Evolutionary conservation across 1,140 invertebrate species (phyloP).

Genomic region (Tenebrio molitor): DNA sequence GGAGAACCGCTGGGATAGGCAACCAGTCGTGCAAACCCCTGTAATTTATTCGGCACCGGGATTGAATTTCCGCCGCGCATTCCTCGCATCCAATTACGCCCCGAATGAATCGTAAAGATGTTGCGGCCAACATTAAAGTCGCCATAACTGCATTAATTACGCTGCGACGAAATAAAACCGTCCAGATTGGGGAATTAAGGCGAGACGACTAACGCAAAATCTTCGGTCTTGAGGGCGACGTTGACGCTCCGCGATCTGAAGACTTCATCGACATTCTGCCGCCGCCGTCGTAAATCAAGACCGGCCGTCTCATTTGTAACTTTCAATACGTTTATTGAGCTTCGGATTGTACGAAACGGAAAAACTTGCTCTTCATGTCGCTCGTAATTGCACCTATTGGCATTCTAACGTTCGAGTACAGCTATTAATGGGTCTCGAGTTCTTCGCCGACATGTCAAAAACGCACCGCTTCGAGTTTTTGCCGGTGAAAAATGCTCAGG

Average conservation of each 20-base stretch:
- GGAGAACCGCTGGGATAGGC: too few relatives aligned
- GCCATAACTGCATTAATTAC: too few relatives aligned
- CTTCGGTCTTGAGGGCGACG: neutral
- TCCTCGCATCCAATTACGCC: neutral
- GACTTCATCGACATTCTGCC: slow-evolving; percentile 2
- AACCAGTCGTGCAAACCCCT: too few relatives aligned
- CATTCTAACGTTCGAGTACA: slow-evolving; percentile 8
- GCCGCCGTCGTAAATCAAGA: neutral
- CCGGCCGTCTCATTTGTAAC: slow-evolving; percentile 22
- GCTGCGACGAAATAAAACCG: too few relatives aligned
- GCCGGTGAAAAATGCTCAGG: too few relatives aligned
- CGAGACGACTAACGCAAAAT: too few relatives aligned
- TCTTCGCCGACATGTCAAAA: neutral
- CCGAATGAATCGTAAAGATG: too few relatives aligned
- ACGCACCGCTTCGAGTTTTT: neutral
- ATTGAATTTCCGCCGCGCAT: neutral
- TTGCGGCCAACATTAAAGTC: too few relatives aligned
- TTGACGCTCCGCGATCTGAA: neutral
- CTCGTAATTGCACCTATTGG: slow-evolving; percentile 11
- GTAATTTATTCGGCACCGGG: too few relatives aligned
- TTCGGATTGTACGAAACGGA: neutral
- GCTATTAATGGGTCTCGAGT: neutral
- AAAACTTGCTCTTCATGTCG: too few relatives aligned
- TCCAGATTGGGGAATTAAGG: too few relatives aligned
- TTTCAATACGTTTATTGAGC: slow-evolving; percentile 21